Base-by-base conservation (phyloP, 1,140 invertebrate genomes). In the Anoplophora glabripennis region DNA sequence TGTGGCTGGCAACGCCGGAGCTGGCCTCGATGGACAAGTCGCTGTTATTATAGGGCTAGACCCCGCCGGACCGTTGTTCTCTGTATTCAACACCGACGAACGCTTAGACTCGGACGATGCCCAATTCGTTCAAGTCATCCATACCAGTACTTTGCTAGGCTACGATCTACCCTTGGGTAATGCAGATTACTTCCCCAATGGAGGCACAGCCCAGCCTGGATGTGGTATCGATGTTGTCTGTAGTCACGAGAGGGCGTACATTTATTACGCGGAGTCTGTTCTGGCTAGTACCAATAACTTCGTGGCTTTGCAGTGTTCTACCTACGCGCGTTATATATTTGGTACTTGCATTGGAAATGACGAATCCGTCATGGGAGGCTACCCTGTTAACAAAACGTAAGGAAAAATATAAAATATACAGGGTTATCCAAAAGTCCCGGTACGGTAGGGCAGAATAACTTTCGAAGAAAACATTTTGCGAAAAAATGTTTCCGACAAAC, bases 161-260 rank as follows among this genome's bases (percentile, higher is more conserved):
- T 84, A 85, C 63, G 72, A 73, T 36, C 79, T 79, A 1, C 79
- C 83, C 0, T 70, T 86, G 49, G 86, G 86, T 4, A 81, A 87
- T 67, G 84, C 81, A 36, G 88, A 90, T 73, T 89, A 88, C 69
- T 88, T 84, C 71, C 83, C 85, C 11, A 88, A 89, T 67, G 86
- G 85, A 34, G 53, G 69, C 2, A 3, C 21, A 2, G 65, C 75
- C 4, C 89, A 91, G 68, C 85, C 86, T 7, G 89, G 88, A 1
- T 92, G 89, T 57, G 71, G 68, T 0, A 70, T 77, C 3, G 80
- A 82, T 71, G 17, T 75, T 8, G 66, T 45, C 1, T 85, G 83
- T 55, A 77, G 81, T 7, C 83, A 84, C 63, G 77, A 78, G 47
- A 74, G 82, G 1, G 79, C 84, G 2, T 85, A 83, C 58, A 72